Evolutionary conservation across 2,797 vertebrate species (phyloP).

Genomic region (Erithacus rubecula): DNA sequence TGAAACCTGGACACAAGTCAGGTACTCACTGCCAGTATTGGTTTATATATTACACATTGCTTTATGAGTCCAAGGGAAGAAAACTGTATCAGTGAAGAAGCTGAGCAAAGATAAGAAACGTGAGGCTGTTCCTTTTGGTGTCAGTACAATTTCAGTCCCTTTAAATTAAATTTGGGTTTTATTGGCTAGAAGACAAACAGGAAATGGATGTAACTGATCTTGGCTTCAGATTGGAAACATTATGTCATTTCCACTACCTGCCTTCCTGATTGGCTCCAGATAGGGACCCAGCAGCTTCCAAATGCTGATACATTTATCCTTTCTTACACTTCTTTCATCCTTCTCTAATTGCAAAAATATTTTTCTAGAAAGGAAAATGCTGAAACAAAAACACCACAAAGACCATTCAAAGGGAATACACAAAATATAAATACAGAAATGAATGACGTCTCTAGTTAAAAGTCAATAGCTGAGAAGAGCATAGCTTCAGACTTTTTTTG

Average conservation of each 20-base stretch:
- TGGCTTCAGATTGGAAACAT: background rate
- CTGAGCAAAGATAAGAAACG: background rate
- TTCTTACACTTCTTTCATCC: background rate
- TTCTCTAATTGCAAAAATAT: background rate
- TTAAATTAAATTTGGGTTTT: background rate
- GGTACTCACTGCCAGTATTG: background rate
- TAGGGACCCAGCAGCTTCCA: background rate
- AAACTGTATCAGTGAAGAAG: background rate
- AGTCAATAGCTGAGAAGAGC: background rate
- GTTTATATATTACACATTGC: background rate
- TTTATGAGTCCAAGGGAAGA: background rate
- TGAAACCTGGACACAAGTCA: background rate
- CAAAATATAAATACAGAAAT: background rate
- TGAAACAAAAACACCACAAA: background rate
- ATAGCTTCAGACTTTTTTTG: background rate
- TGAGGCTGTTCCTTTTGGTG: background rate
- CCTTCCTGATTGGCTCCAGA: background rate
- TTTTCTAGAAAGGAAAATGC: background rate
- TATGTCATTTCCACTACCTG: background rate
- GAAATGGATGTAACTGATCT: background rate
- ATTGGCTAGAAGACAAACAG: background rate
- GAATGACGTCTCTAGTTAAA: background rate
- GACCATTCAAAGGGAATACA: background rate
- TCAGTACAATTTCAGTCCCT: background rate
- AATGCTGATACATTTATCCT: background rate